These are phyloP conservation scores for Edolisoma coerulescens DNA, from an alignment of 2,113 vertebrate genomes.

Conservation along the genomic window DNA sequence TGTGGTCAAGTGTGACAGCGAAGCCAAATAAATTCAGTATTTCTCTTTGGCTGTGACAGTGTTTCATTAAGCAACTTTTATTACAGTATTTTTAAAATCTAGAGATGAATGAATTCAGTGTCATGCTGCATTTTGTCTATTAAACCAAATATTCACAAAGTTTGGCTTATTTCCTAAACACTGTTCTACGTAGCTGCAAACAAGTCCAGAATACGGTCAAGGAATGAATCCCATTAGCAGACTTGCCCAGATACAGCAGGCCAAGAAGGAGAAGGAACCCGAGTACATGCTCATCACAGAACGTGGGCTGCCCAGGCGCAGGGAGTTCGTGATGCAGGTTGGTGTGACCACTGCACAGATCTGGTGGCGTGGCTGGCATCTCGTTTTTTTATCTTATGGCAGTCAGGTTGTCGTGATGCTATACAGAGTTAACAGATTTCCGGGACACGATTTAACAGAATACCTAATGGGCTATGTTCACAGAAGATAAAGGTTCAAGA, in stretches of 20 bases:
- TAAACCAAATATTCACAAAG: not conserved
- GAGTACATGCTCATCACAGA: slow-evolving; percentile 93
- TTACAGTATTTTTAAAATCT: not conserved
- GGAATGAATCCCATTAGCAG: slow-evolving; percentile 98
- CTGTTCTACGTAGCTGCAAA: slow-evolving; percentile 80
- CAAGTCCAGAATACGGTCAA: slow-evolving; percentile 93
- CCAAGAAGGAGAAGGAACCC: slow-evolving; percentile 96
- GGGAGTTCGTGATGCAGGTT: slow-evolving; percentile 99
- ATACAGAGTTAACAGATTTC: not conserved
- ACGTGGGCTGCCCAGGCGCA: slow-evolving; percentile 89
- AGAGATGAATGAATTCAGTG: not conserved
- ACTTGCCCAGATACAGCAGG: slow-evolving; percentile 97
- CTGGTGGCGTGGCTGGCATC: not conserved
- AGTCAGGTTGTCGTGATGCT: not conserved
- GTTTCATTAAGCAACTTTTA: not conserved
- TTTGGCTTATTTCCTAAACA: not conserved
- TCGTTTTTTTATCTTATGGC: not conserved
- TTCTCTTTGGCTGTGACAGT: not conserved
- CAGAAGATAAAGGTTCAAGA: not conserved
- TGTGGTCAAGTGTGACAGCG: not conserved
- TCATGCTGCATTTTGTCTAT: not conserved
- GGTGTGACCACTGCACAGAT: not conserved
- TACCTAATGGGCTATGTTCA: not conserved
- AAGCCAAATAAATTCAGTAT: not conserved
- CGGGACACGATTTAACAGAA: not conserved